Conservation (phyloP, 2,113 vertebrate genomes). For the Buteo buteo region DNA sequence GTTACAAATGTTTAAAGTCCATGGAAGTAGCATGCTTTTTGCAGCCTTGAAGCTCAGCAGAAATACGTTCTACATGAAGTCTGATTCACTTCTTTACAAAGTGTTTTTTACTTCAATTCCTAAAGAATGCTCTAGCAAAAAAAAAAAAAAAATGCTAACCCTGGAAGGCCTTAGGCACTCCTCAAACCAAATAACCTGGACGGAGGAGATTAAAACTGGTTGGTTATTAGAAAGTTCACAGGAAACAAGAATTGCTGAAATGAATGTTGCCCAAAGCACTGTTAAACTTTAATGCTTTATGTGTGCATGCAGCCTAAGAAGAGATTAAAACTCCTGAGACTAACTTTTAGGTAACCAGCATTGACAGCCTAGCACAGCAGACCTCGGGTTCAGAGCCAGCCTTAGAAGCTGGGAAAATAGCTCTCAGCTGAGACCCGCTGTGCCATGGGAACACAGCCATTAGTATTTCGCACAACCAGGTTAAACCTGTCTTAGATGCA, state of each 20-base stretch:
- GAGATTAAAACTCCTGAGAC: slow-evolving; percentile 21
- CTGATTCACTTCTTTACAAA: neutral
- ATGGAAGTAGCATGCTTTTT: neutral
- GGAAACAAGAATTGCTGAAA: slow-evolving; percentile 31
- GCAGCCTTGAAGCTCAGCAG: neutral
- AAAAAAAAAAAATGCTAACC: neutral
- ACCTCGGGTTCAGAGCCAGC: neutral
- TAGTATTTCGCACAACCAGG: neutral
- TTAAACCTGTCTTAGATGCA: neutral
- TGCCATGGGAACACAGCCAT: neutral
- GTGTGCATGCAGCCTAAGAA: neutral
- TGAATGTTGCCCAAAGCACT: slow-evolving; percentile 19
- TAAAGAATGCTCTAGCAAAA: neutral
- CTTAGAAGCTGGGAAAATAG: neutral
- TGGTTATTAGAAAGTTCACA: slow-evolving; percentile 38
- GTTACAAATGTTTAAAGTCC: neutral
- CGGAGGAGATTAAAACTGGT: neutral
- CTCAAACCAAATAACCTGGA: slow-evolving; percentile 2
- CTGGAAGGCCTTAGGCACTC: neutral
- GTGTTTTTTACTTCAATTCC: neutral
- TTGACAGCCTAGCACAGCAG: neutral
- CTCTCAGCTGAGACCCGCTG: neutral
- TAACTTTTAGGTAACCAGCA: neutral
- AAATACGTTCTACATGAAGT: neutral
- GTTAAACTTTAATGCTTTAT: slow-evolving; percentile 6